Percentiles rank a stretch among this genome's conserved stretches.
These are phyloP conservation scores for Lucilia sericata DNA, from an alignment of 1,140 invertebrate genomes.

Conservation along the genomic window DNA sequence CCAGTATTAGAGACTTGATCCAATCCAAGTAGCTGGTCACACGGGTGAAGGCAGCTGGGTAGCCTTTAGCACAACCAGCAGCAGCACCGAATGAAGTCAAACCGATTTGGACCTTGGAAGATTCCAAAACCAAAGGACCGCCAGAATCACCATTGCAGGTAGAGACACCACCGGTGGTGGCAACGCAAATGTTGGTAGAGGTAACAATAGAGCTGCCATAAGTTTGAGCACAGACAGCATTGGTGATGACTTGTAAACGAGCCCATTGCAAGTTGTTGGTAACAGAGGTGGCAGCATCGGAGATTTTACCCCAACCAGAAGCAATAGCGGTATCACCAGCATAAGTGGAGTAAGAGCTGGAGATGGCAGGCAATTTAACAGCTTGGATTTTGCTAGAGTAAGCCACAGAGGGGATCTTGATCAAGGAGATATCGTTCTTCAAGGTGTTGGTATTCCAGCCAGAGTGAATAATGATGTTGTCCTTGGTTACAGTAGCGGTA, in stretches of 20 bases:
- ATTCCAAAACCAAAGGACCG: constrained; percentile 69
- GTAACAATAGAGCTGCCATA: constrained; percentile 55
- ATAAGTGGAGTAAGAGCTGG: constrained; percentile 58
- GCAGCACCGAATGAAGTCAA: constrained; percentile 67
- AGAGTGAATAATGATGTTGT: constrained; percentile 39
- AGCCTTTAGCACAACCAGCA: constrained; percentile 60
- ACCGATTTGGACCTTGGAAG: constrained; percentile 66
- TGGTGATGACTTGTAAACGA: constrained; percentile 48
- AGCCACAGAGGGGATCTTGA: constrained; percentile 53
- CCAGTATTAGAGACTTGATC: constrained; percentile 61
- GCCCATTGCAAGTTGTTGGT: constrained; percentile 49
- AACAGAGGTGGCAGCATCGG: constrained; percentile 47
- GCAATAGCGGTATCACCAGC: constrained; percentile 50
- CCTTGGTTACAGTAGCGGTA: constrained; percentile 33
- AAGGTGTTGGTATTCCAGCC: constrained; percentile 46
- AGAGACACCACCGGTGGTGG: constrained; percentile 50
- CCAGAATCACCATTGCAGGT: constrained; percentile 71
- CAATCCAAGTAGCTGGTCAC: constrained; percentile 70
- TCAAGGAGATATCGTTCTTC: constrained; percentile 61
- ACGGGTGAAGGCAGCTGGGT: constrained; percentile 70
- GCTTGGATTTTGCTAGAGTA: constrained; percentile 47
- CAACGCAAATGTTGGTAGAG: constrained; percentile 51
- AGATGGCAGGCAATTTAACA: constrained; percentile 49
- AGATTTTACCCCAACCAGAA: constrained; percentile 60
- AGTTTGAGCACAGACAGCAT: constrained; percentile 46